phyloP scores from a whole-genome alignment of 2,797 vertebrate genomes.

The Psittacula echo region DNA sequence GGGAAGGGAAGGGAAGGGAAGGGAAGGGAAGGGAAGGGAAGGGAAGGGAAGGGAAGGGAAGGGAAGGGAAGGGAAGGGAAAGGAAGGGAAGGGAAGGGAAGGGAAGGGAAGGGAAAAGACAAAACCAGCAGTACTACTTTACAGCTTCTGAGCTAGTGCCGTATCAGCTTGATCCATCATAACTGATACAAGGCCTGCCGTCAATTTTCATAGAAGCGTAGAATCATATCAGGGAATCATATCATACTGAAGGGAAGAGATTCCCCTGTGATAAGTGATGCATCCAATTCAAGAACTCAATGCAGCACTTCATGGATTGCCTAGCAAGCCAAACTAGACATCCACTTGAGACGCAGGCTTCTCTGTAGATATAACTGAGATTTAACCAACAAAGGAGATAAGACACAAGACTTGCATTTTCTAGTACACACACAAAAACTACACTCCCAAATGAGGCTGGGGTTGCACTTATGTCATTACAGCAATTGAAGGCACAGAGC shows the following conservation, averaged over 20 bases:
- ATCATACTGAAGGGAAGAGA: background rate
- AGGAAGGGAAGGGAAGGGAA: fast-evolving
- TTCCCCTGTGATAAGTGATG: background rate
- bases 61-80: too few relatives aligned
- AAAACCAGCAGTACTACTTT: background rate
- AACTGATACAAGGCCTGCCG: background rate
- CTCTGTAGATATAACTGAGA: background rate
- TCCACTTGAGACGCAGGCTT: background rate
- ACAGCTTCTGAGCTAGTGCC: background rate
- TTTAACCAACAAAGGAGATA: background rate
- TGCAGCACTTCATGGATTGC: background rate
- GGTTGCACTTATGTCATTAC: background rate
- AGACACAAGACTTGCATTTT: background rate
- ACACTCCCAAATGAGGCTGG: background rate
- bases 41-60: too few relatives aligned
- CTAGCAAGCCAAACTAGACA: background rate
- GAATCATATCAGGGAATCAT: background rate
- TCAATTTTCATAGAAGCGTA: background rate
- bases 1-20: too few relatives aligned
- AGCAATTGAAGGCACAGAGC: background rate
- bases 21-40: fast-evolving
- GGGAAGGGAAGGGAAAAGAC: too few relatives aligned
- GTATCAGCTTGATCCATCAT: background rate
- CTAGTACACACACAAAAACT: background rate
- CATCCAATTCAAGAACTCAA: background rate